Evolutionary conservation across 2,888 invertebrate genomes (phyloP).

Genomic region (Apodemia hepburni): DNA sequence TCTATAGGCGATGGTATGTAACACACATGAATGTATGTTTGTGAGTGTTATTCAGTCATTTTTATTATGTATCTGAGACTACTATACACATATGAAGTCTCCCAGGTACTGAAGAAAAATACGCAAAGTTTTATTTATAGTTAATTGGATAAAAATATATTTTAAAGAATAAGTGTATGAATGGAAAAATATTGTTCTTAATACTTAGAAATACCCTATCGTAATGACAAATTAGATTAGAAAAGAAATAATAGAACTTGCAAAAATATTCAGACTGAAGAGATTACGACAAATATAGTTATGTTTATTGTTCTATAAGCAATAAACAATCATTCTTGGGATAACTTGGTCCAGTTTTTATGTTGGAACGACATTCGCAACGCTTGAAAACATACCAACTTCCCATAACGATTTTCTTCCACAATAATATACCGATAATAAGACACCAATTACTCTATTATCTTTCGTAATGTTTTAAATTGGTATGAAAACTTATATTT

Average conservation of each 20-base stretch:
- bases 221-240: neutral
- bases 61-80: too few relatives aligned
- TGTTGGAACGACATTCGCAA: neutral
- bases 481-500: too few relatives aligned
- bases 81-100: too few relatives aligned
- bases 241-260: neutral
- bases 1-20: too few relatives aligned
- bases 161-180: neutral
- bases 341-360: neutral
- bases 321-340: conserved; percentile 9
- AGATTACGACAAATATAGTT: conserved; percentile 8
- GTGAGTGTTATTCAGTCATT: too few relatives aligned
- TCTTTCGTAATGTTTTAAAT: neutral
- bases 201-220: neutral
- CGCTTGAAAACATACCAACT: conserved; percentile 2
- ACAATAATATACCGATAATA: neutral
- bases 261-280: neutral
- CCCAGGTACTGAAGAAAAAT: too few relatives aligned
- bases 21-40: too few relatives aligned
- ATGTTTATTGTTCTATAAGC: neutral
- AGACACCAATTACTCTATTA: neutral
- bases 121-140: too few relatives aligned
- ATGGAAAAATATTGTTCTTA: neutral
- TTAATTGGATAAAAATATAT: too few relatives aligned
- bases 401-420: neutral